These are phyloP conservation scores for Anomalospiza imberbis DNA, from an alignment of 2,797 vertebrate species.

Conservation along the genomic window DNA sequence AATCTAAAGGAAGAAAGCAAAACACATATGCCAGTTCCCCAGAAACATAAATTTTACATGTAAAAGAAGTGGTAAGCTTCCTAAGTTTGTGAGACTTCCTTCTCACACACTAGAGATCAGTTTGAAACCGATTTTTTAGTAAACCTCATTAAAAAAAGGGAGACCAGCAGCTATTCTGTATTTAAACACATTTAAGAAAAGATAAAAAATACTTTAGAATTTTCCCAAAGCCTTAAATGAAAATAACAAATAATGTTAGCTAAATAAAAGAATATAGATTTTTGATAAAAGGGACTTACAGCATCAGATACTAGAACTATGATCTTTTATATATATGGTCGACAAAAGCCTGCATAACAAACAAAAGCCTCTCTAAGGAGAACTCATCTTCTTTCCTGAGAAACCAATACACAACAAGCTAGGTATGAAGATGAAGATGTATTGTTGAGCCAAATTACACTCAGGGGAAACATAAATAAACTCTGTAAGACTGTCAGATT, in stretches of 20 bases:
- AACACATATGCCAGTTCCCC: neutral
- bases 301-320: neutral
- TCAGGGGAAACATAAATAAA: conserved; percentile 40
- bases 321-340: neutral
- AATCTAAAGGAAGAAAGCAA: neutral
- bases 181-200: neutral
- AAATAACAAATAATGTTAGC: neutral
- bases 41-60: neutral
- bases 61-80: neutral
- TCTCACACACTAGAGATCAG: neutral
- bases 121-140: neutral
- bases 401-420: neutral
- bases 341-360: neutral
- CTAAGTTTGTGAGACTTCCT: neutral
- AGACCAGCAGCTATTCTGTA: neutral
- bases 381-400: neutral
- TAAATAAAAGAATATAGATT: neutral
- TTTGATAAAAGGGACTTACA: neutral
- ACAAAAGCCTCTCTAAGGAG: neutral
- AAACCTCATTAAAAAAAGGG: neutral
- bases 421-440: conserved; percentile 16
- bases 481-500: neutral
- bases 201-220: neutral
- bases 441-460: neutral
- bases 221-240: neutral